Conservation (phyloP, 2,113 vertebrate genomes). For the Cairina moschata region DNA sequence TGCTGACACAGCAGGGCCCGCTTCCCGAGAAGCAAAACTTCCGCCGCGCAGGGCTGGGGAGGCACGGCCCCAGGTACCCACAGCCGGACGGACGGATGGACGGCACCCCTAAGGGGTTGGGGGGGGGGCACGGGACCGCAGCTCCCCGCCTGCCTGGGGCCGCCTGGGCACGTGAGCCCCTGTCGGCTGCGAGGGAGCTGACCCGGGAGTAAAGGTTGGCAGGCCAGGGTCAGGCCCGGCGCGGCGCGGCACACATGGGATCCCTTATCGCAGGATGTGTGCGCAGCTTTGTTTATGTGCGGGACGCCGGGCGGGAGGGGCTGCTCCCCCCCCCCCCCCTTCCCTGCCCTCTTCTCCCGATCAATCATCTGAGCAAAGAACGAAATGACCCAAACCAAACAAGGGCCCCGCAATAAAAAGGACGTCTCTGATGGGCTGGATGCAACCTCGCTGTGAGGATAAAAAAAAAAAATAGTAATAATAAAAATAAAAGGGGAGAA, state of each 20-base stretch:
- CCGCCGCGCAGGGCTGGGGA: neutral
- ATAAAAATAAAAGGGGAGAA: neutral
- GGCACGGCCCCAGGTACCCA: neutral
- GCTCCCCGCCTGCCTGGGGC: neutral
- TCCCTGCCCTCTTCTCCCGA: no score
- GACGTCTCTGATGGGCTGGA: no score
- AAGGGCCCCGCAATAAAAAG: no score
- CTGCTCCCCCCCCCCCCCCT: no score
- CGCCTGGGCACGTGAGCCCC: neutral
- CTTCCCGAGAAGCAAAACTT: conserved; percentile 31
- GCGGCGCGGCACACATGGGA: neutral
- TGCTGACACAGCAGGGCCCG: conserved; percentile 21
- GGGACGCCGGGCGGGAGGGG: no score
- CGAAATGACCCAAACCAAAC: no score
- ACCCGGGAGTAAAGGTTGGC: neutral
- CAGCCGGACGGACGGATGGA: no score
- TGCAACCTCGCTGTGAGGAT: no score
- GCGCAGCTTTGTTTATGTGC: conserved; percentile 28
- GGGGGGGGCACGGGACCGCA: no score
- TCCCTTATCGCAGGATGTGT: neutral
- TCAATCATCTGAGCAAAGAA: no score
- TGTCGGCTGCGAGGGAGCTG: neutral
- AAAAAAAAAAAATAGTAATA: no score
- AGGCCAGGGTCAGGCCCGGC: neutral
- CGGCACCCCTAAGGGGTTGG: no score